Percentiles rank a stretch among this genome's conserved stretches.
Conservation (phyloP, 2,888 invertebrate species). For the Scaptomyza tumidula region DNA sequence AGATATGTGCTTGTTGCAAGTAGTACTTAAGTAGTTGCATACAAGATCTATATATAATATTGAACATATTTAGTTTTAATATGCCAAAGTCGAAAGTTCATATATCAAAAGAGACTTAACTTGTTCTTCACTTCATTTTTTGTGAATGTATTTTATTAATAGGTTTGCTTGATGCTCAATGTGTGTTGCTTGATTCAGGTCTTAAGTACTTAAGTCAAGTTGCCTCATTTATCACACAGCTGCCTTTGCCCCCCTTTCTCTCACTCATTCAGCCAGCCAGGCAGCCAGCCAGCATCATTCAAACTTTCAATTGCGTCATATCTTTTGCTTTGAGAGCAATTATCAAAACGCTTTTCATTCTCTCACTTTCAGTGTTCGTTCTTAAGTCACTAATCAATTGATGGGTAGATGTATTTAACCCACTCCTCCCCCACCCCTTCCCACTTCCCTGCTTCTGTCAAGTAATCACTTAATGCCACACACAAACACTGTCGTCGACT, state of each 20-base stretch:
- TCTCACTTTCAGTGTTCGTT: constrained; percentile 2
- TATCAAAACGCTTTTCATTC: constrained; percentile 38
- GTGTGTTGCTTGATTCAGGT: constrained; percentile 1
- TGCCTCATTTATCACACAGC: constrained; percentile 36
- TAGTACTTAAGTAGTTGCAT: not conserved
- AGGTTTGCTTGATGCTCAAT: not conserved
- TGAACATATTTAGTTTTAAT: too few species aligned
- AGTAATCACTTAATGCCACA: constrained; percentile 69
- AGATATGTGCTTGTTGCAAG: not conserved
- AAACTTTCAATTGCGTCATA: constrained; percentile 40
- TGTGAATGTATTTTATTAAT: not conserved
- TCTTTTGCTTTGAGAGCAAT: constrained; percentile 35
- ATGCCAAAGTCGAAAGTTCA: too few species aligned
- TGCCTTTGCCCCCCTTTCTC: not conserved
- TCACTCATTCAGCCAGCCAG: not conserved
- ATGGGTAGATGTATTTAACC: constrained; percentile 45
- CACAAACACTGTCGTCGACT: constrained; percentile 24
- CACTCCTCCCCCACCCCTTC: constrained; percentile 8
- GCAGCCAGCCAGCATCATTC: constrained; percentile 12
- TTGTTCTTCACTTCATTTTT: not conserved
- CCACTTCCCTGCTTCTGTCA: constrained; percentile 3
- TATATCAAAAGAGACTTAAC: not conserved
- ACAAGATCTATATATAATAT: not conserved
- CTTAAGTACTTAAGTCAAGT: constrained; percentile 45
- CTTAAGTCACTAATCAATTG: constrained; percentile 70